phyloP scores from a whole-genome alignment of 2,888 invertebrate genomes.

The Nysson spinosus region DNA sequence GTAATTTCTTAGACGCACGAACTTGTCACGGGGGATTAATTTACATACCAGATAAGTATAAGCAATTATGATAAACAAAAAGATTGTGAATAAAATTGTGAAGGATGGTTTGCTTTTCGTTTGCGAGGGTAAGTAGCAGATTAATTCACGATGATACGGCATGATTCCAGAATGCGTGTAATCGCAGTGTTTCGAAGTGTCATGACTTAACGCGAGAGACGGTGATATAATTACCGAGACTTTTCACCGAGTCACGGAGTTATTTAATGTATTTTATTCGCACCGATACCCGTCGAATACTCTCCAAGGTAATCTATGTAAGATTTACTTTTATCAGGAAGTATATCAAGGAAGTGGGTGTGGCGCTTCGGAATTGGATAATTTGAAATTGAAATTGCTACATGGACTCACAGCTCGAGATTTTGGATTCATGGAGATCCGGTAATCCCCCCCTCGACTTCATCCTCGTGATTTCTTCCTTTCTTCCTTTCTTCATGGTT shows the following conservation, averaged over 20 bases:
- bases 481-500: conserved; percentile 29
- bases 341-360: conserved; percentile 16
- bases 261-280: background rate
- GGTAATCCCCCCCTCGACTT: conserved; percentile 9
- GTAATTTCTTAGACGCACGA: too few relatives aligned
- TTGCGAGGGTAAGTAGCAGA: conserved; percentile 25
- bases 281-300: background rate
- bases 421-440: conserved; percentile 18
- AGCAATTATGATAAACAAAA: conserved; percentile 36
- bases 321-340: background rate
- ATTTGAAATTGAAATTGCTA: conserved; percentile 67
- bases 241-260: conserved; percentile 16
- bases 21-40: conserved; percentile 31
- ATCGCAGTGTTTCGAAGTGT: conserved; percentile 27
- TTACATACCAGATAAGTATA: too few relatives aligned
- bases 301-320: background rate
- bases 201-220: conserved; percentile 25
- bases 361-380: conserved; percentile 52
- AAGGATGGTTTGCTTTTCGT: background rate
- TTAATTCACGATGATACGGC: conserved; percentile 52
- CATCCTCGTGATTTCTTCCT: conserved; percentile 7
- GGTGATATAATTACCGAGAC: conserved; percentile 37
- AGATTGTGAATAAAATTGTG: background rate
- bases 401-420: conserved; percentile 36
- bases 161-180: conserved; percentile 33